Percentiles rank a stretch among this genome's conserved stretches.
These are phyloP conservation scores for Lichenostomus cassidix DNA, from an alignment of 2,113 vertebrate genomes.

Conservation along the genomic window DNA sequence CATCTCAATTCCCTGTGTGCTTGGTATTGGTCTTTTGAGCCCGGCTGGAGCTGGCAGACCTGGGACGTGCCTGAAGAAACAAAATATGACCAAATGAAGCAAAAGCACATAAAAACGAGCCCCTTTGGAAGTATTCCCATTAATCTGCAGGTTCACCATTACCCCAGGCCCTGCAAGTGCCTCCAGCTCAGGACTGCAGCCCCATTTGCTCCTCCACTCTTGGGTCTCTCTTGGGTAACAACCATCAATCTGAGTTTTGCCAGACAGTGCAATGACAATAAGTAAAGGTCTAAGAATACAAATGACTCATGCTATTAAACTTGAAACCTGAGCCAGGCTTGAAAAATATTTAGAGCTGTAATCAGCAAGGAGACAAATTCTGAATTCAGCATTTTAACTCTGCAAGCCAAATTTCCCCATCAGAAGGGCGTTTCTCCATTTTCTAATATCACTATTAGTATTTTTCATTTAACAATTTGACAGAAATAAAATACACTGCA, in stretches of 20 bases:
- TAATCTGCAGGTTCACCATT: background rate
- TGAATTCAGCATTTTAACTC: slow-evolving; percentile 55
- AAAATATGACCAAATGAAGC: background rate
- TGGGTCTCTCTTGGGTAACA: slow-evolving; percentile 31
- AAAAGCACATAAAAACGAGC: background rate
- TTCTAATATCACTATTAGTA: slow-evolving; percentile 60
- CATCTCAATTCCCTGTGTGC: background rate
- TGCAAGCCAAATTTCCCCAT: slow-evolving; percentile 1
- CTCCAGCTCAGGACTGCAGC: background rate
- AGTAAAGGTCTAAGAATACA: slow-evolving; percentile 68
- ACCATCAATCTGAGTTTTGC: slow-evolving; percentile 53
- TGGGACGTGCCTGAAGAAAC: background rate
- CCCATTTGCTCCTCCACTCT: background rate
- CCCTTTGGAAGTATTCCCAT: background rate
- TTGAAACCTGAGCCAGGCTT: slow-evolving; percentile 51
- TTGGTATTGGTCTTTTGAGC: background rate
- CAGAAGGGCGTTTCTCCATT: slow-evolving; percentile 46
- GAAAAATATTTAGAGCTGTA: slow-evolving; percentile 46
- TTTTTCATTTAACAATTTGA: slow-evolving; percentile 68
- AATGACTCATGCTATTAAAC: slow-evolving; percentile 63
- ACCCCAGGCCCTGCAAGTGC: background rate
- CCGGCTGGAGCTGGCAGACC: background rate
- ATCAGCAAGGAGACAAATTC: slow-evolving; percentile 61
- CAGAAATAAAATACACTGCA: slow-evolving; percentile 61
- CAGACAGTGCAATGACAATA: slow-evolving; percentile 62